phyloP scores from a whole-genome alignment of 2,113 vertebrate genomes.

The Empidonax traillii region DNA sequence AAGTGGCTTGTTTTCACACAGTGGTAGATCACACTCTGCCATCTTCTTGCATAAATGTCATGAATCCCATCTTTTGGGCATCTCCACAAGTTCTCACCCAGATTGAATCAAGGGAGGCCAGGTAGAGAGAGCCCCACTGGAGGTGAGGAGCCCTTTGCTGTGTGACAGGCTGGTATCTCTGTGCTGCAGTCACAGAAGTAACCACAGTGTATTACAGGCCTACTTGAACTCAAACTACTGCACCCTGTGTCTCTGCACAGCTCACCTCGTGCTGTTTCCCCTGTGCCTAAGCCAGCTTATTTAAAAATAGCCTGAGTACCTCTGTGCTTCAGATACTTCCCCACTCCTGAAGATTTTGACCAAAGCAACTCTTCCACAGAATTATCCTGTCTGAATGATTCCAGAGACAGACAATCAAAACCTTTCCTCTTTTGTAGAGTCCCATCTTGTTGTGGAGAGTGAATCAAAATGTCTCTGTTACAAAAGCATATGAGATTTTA shows the following conservation, averaged over 20 bases:
- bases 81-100: not conserved
- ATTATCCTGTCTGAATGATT: not conserved
- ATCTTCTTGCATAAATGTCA: not conserved
- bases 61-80: not conserved
- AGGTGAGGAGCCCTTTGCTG: not conserved
- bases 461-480: not conserved
- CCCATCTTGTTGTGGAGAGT: not conserved
- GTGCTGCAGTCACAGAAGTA: not conserved
- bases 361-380: not conserved
- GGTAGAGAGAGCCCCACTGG: not conserved
- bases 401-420: not conserved
- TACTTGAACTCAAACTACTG: not conserved
- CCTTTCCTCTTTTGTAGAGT: not conserved
- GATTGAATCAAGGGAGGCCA: not conserved
- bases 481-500: not conserved
- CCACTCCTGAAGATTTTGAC: not conserved
- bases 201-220: rapidly evolving
- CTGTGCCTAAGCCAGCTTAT: not conserved
- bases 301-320: not conserved
- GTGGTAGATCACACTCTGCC: not conserved
- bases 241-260: not conserved
- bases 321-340: not conserved
- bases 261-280: not conserved
- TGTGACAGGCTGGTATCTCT: not conserved
- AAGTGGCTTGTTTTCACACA: not conserved